Percentiles rank a stretch among this genome's conserved stretches.
These are phyloP conservation scores for Coracopsis vasa DNA, from an alignment of 2,113 vertebrate species.

Conservation along the genomic window DNA sequence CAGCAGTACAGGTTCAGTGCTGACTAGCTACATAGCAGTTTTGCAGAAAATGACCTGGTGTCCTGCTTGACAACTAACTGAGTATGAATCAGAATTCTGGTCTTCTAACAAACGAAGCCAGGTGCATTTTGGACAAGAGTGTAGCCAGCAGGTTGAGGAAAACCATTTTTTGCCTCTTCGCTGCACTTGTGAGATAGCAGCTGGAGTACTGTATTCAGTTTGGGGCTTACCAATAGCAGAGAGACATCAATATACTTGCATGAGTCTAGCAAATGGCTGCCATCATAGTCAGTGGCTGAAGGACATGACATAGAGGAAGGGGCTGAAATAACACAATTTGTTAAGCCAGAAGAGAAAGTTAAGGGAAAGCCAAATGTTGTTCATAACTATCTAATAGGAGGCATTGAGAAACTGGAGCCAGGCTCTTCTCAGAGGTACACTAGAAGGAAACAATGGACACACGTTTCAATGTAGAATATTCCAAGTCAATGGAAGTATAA, in stretches of 20 bases:
- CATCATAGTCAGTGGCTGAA: neutral
- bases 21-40: neutral
- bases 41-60: neutral
- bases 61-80: neutral
- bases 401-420: neutral
- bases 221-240: neutral
- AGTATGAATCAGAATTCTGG: neutral
- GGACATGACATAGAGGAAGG: neutral
- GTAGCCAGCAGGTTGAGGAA: neutral
- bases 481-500: neutral
- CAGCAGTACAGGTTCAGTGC: neutral
- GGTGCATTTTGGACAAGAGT: neutral
- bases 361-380: neutral
- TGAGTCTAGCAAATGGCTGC: neutral
- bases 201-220: neutral
- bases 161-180: neutral
- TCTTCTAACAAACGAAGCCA: neutral
- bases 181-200: neutral
- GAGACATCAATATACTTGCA: accelerated
- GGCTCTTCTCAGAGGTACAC: neutral
- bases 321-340: neutral
- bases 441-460: neutral
- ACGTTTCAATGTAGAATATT: neutral
- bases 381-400: neutral
- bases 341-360: neutral